Evolutionary conservation across 2,888 invertebrate genomes (phyloP).

Genomic region (Ormyrus pomaceus): DNA sequence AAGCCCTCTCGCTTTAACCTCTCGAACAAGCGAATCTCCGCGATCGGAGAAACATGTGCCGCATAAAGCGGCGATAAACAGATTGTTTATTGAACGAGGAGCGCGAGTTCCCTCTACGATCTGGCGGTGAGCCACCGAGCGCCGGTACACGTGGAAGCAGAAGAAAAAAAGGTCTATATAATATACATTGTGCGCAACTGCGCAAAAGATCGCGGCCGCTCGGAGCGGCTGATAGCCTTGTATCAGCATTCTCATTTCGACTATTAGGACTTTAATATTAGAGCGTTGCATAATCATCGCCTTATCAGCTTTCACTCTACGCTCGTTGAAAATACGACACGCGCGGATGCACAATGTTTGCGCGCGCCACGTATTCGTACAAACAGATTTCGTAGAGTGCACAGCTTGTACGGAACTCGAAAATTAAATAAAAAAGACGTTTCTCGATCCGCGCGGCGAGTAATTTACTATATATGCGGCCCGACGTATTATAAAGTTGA

Average conservation of each 20-base stretch:
- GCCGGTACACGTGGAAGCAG: not conserved
- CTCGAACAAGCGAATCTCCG: too few species aligned
- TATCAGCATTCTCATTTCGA: not conserved
- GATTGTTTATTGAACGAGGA: constrained; percentile 30
- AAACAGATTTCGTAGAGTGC: not conserved
- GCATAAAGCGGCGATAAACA: not conserved
- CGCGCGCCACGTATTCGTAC: too few species aligned
- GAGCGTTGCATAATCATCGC: constrained; percentile 11
- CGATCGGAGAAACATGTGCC: too few species aligned
- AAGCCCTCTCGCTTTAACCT: too few species aligned
- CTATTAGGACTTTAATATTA: constrained; percentile 6
- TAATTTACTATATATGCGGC: constrained; percentile 4
- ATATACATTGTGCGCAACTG: constrained; percentile 5
- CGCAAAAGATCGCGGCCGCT: constrained; percentile 16
- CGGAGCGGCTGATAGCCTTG: not conserved
- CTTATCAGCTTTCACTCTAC: not conserved
- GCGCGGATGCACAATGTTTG: not conserved
- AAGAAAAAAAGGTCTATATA: not conserved
- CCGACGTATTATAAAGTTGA: not conserved
- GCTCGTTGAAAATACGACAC: not conserved
- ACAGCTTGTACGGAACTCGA: not conserved
- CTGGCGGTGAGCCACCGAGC: constrained; percentile 13
- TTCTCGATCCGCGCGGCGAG: not conserved
- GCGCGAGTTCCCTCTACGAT: not conserved
- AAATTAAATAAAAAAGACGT: not conserved